Evolutionary conservation across 1,140 invertebrate species (phyloP).

Genomic region (Polypedilum vanderplanki): DNA sequence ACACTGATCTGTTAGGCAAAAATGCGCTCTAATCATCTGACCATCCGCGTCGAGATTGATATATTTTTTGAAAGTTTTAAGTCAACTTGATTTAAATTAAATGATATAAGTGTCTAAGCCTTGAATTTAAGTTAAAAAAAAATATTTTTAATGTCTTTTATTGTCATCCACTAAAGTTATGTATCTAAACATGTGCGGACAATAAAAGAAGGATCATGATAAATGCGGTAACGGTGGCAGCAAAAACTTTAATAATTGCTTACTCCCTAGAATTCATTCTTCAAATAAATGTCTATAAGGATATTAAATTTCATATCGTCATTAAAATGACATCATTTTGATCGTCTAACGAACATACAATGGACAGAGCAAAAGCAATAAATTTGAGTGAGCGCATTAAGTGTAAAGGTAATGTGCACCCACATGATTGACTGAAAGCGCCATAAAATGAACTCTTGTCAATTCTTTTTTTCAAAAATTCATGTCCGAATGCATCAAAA

Average conservation of each 20-base stretch:
- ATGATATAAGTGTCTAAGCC: too few species aligned
- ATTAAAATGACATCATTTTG: slow-evolving; percentile 9
- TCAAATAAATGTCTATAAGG: neutral
- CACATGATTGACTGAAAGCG: neutral
- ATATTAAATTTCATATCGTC: slow-evolving; percentile 1
- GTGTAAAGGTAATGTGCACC: slow-evolving; percentile 1
- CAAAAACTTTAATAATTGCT: too few species aligned
- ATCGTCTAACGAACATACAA: neutral
- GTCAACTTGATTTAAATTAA: too few species aligned
- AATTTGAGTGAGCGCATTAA: too few species aligned
- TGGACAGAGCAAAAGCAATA: too few species aligned
- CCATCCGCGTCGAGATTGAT: too few species aligned
- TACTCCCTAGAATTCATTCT: too few species aligned
- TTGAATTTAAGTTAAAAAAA: too few species aligned
- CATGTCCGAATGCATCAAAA: slow-evolving; percentile 4
- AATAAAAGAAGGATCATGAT: neutral
- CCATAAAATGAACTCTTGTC: neutral
- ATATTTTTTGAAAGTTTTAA: too few species aligned
- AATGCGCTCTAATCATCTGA: too few species aligned
- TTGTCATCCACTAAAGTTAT: neutral
- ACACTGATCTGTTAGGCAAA: too few species aligned
- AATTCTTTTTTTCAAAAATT: neutral
- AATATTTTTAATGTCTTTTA: neutral
- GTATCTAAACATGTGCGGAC: neutral
- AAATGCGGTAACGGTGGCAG: too few species aligned